Percentiles rank a stretch among this genome's conserved stretches.
These are phyloP conservation scores for Pollenia griseotomentosa DNA, from an alignment of 2,888 invertebrate genomes.

Conservation along the genomic window DNA sequence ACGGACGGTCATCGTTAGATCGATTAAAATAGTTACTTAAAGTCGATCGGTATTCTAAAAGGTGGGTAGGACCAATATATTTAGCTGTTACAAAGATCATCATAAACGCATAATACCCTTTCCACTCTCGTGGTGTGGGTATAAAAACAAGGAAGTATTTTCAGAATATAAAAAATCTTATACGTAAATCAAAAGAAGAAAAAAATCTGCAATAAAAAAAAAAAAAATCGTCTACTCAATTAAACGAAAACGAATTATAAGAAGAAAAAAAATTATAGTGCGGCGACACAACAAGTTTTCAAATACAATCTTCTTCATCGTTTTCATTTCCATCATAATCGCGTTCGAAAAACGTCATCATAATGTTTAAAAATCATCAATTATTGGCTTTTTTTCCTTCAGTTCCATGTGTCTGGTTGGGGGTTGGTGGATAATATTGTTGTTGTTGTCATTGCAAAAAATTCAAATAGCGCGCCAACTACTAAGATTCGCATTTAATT, in stretches of 20 bases:
- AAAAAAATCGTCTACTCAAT: conserved; percentile 57
- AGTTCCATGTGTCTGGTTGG: background rate
- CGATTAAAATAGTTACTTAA: too few species aligned
- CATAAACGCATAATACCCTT: too few species aligned
- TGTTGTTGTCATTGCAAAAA: background rate
- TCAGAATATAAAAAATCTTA: background rate
- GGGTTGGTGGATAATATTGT: background rate
- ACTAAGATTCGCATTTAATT: conserved; percentile 8
- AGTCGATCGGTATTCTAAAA: too few species aligned
- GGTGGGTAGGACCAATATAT: too few species aligned
- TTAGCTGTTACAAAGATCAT: too few species aligned
- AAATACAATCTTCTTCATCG: conserved; percentile 32
- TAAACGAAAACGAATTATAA: conserved; percentile 69
- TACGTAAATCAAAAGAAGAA: conserved; percentile 14
- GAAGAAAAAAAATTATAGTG: conserved; percentile 70
- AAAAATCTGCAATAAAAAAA: conserved; percentile 2
- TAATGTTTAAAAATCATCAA: background rate
- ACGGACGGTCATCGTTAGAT: too few species aligned
- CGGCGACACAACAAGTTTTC: conserved; percentile 77
- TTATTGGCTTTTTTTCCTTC: background rate
- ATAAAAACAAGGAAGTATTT: conserved; percentile 66
- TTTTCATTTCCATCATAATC: conserved; percentile 30
- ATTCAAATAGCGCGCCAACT: conserved; percentile 26
- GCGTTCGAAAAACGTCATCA: background rate
- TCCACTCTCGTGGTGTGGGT: background rate